A percentile compares a stretch with the other conserved stretches of the same genome.
These are phyloP conservation scores for Acrocyrtus sp. DNA, from an alignment of 2,888 invertebrate species.

Conservation along the genomic window DNA sequence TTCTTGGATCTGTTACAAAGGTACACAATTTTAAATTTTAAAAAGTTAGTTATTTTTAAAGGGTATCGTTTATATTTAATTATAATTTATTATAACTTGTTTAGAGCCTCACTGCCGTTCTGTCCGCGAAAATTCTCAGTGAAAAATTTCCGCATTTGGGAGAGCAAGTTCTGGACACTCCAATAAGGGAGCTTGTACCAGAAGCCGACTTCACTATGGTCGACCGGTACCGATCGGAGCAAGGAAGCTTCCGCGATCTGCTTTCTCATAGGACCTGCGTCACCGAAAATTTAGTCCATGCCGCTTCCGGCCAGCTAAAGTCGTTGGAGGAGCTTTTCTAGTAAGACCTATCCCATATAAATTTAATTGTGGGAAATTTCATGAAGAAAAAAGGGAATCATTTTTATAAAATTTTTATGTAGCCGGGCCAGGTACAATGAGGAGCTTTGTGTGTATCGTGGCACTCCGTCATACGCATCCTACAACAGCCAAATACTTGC, in stretches of 20 bases:
- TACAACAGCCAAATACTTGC: not conserved
- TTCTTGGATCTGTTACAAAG: not conserved
- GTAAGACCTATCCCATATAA: slow-evolving; percentile 6
- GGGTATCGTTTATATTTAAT: not conserved
- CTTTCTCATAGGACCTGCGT: slow-evolving; percentile 34
- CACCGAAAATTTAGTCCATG: slow-evolving; percentile 2
- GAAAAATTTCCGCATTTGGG: slow-evolving; percentile 23
- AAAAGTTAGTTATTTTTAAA: not conserved
- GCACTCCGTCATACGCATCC: not conserved
- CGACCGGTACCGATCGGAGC: slow-evolving; percentile 19
- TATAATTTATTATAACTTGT: not conserved
- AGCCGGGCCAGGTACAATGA: not conserved
- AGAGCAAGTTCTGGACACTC: slow-evolving; percentile 2
- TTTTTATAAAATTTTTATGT: not conserved
- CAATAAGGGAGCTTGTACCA: not conserved
- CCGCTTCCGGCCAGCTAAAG: no score
- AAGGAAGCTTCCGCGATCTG: slow-evolving; percentile 28
- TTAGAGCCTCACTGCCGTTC: slow-evolving; percentile 12
- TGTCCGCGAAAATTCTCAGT: slow-evolving; percentile 5
- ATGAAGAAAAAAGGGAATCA: no score
- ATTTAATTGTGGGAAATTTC: slow-evolving; percentile 12
- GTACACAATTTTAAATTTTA: no score
- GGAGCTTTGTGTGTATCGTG: not conserved
- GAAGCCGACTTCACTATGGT: not conserved
- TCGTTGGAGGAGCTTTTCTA: slow-evolving; percentile 5